Evolutionary conservation across 2,797 vertebrate species (phyloP).

Genomic region (Gymnoscopelus braueri): DNA sequence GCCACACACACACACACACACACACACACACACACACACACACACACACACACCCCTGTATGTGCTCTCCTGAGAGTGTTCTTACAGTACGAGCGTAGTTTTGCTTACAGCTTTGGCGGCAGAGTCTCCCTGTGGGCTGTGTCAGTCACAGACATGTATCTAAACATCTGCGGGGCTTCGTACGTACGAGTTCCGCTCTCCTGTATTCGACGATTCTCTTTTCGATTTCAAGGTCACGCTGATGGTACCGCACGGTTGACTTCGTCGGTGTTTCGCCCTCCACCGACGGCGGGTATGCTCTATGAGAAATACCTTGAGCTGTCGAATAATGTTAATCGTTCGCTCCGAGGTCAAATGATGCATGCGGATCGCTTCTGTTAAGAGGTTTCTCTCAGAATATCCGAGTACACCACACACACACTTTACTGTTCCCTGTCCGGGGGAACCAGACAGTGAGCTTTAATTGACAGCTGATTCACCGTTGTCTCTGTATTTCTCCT

Average conservation of each 20-base stretch:
- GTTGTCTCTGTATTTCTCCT: conserved; percentile 35
- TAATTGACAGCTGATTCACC: conserved; percentile 42
- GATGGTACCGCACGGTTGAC: conserved; percentile 10
- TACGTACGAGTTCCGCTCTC: conserved; percentile 50
- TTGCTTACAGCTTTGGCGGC: conserved; percentile 45
- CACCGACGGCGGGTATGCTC: conserved; percentile 14
- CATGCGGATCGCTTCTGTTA: conserved; percentile 24
- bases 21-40: not conserved
- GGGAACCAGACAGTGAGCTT: conserved; percentile 39
- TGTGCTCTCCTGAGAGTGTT: not conserved
- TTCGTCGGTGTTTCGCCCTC: not conserved
- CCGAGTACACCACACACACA: no score
- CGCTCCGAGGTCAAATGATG: conserved; percentile 6
- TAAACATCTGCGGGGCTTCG: conserved; percentile 37
- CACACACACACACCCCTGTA: not conserved
- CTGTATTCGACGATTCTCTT: conserved; percentile 38
- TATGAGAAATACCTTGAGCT: conserved; percentile 42
- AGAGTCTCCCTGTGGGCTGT: conserved; percentile 59
- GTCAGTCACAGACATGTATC: conserved; percentile 47
- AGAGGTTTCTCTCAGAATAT: conserved; percentile 11
- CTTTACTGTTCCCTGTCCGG: conserved; percentile 26
- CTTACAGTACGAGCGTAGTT: not conserved
- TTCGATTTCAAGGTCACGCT: conserved; percentile 66
- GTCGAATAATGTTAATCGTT: conserved; percentile 46
- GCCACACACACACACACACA: not conserved